Evolutionary conservation across 2,888 invertebrate species (phyloP), one percentile per base, ranked within the genome.

Genomic region (Meta bourneti): DNA sequence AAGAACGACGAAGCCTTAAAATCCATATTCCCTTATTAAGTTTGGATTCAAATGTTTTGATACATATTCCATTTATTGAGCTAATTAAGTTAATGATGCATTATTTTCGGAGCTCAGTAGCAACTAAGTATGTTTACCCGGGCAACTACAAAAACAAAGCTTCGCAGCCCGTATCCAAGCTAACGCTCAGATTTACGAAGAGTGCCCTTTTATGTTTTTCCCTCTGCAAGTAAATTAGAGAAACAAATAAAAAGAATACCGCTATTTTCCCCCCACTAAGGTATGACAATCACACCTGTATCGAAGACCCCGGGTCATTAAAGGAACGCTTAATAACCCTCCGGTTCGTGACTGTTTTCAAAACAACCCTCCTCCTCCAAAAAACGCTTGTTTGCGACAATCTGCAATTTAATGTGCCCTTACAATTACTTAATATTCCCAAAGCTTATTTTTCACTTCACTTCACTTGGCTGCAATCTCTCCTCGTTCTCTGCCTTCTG

Each of bases 361-460:
- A 61, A 61, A 61, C 61, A 61, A 61, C 61, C 61, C 61, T 61
- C 16, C 13, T 34, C 34, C 34, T 34, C 4, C 34, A 61, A 61
- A 61, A 61, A 16, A 16, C 61, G 61, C 11, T 61, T 61, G 75
- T 75, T 75, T 34, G 48, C 75, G 48, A 20, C 20, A 75, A 71
- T 19, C 71, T 71, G 1, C 13, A 19, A 81, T 81, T 81, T 81
- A 61, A 81, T 51, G 19, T 48, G 52, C n/a, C 71, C 71, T 7
- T 82, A 8, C 83, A 83, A 83, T 86, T 78, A 70, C 86, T 86
- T 86, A 78, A 77, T 78, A 86, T 86, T 86, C 86, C 71, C 34
- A 1, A 70, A 72, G 71, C 71, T 71, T 78, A 79, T 78, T 77
- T 78, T 51, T 34, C 49, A 51, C 82, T 82, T 49, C 52, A 54